Evolutionary conservation across 2,113 vertebrate species (phyloP).

Genomic region (Narcine bancroftii): DNA sequence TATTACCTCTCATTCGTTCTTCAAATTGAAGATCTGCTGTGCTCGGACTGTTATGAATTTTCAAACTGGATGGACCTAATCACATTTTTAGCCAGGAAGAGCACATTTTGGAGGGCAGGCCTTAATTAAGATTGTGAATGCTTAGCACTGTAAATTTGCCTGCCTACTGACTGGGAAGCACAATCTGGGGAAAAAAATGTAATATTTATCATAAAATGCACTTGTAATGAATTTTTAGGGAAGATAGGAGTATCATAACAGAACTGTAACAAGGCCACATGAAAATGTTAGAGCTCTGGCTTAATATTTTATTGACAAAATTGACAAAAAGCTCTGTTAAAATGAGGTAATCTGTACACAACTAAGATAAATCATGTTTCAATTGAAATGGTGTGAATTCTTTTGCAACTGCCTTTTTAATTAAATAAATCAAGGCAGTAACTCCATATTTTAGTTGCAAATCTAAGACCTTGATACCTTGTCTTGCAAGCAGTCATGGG

Average conservation of each 20-base stretch:
- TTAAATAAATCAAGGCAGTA: neutral
- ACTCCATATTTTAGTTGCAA: neutral
- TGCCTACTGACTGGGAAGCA: neutral
- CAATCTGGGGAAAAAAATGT: neutral
- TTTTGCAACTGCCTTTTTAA: neutral
- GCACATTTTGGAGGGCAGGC: too few relatives aligned
- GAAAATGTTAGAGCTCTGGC: neutral
- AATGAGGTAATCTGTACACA: neutral
- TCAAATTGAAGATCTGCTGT: neutral
- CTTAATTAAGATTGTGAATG: neutral
- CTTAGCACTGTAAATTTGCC: neutral
- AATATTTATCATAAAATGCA: constrained; percentile 15
- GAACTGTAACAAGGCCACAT: neutral
- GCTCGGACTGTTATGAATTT: neutral
- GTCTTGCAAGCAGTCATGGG: neutral
- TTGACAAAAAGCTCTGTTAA: neutral
- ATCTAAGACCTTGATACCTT: neutral
- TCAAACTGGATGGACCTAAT: neutral
- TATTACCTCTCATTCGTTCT: neutral
- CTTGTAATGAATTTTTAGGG: neutral
- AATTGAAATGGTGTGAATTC: neutral
- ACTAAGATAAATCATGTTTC: neutral
- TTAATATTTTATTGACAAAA: neutral
- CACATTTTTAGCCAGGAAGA: neutral
- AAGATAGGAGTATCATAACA: neutral